Evolutionary conservation across 2,797 vertebrate species (phyloP).

Genomic region (Eutrigla gurnardus): DNA sequence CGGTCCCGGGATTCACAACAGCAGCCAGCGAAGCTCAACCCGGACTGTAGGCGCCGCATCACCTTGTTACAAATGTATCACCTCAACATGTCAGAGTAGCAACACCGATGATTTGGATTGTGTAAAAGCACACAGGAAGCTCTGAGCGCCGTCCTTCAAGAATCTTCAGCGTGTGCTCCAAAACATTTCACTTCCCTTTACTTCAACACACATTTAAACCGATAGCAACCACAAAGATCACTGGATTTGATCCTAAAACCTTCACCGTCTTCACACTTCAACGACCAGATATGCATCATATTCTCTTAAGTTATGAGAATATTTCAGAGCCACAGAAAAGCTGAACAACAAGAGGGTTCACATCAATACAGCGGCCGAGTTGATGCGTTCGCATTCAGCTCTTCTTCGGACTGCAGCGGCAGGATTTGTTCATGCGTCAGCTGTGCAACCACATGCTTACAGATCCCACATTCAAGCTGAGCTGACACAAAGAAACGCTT

Average conservation of each 20-base stretch:
- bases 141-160: not conserved
- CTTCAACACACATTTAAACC: not conserved
- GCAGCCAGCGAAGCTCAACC: constrained; percentile 19
- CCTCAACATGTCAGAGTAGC: not conserved
- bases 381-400: not conserved
- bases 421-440: not conserved
- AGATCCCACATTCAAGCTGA: constrained; percentile 1
- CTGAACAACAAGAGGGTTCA: constrained; percentile 8
- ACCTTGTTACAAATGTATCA: not conserved
- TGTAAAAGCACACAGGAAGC: constrained; percentile 2
- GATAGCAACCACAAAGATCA: not conserved
- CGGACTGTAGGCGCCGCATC: not conserved
- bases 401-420: constrained; percentile 1
- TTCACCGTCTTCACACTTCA: not conserved
- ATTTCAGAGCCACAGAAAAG: constrained; percentile 35
- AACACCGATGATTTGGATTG: not conserved
- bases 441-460: not conserved
- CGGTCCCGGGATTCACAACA: constrained; percentile 50
- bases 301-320: constrained; percentile 33
- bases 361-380: not conserved
- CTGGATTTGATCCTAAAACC: not conserved
- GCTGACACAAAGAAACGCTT: constrained; percentile 11
- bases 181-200: constrained; percentile 20
- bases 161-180: not conserved
- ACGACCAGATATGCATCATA: constrained; percentile 14